Base-by-base conservation (phyloP, 2,888 invertebrate species). In the Coenonympha glycerion region DNA sequence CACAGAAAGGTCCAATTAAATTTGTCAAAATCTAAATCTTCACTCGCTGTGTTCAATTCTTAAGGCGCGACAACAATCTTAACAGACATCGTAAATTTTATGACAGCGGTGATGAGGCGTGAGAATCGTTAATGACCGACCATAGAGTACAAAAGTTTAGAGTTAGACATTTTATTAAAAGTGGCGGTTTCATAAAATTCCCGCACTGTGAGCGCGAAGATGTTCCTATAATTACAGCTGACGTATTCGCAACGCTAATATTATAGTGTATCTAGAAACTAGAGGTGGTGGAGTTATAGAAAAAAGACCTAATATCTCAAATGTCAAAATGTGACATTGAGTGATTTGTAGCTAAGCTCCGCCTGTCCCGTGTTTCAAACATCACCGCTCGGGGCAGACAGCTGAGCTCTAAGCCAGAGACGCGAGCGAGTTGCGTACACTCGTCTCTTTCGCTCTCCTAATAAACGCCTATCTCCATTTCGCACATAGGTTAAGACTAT, bases 331-430 rank as follows among this genome's bases (percentile, higher is more conserved):
- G 85, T 87, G 88, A 88, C 88, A 84, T 81, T 88, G 88, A 88
- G 87, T 88, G 88, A 88, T 88, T 88, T 88, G 88, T 87, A 80
- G 87, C 85, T 87, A 86, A 86, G 88, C 88, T 83, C 88, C 88
- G 87, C 88, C 88, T 87, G 88, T 88, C 88, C 87, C 81, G 85
- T 82, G 88, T 88, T 88, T 87, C 87, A 88, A 88, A 87, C 88
- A 87, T 87, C 87, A 87, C 83, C 83, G 86, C 82, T 76, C 75
- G 69, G 76, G 71, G 79, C 79, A 83, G 86, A 86, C 86, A 87
- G 86, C 86, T 87, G 85, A 86, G 84, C 79, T 77, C 76, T 78
- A 81, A 82, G 84, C 82, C 73, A 73, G 69, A 71, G 77, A 72
- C 79, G 82, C 71, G 74, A 76, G 73, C 63, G 75, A 75, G 71